Evolutionary conservation across 2,113 vertebrate species (phyloP).

Genomic region (Mus pahari): DNA sequence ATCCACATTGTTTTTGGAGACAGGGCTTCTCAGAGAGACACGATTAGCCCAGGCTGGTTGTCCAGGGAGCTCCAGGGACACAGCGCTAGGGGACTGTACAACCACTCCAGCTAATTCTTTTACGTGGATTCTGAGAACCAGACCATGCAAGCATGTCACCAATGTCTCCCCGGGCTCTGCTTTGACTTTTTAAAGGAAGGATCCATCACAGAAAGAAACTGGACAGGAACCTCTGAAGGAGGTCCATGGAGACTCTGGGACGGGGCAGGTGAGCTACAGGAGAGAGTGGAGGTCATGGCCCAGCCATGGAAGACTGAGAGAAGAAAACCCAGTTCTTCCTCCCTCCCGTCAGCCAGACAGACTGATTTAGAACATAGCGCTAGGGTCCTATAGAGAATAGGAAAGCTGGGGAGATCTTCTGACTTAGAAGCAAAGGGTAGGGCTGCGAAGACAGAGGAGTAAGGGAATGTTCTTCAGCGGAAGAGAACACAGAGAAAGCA

Average conservation of each 20-base stretch:
- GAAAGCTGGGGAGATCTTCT: background rate
- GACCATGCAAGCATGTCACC: background rate
- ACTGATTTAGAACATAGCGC: too few species aligned
- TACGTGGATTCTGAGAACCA: background rate
- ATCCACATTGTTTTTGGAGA: background rate
- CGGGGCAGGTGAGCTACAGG: too few species aligned
- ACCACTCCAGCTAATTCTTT: background rate
- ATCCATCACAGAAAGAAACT: accelerated
- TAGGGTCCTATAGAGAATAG: background rate
- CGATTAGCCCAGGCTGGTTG: background rate
- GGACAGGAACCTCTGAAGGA: background rate
- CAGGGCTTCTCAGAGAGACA: background rate
- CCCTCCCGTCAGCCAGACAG: too few species aligned
- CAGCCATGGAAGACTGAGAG: background rate
- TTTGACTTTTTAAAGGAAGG: background rate
- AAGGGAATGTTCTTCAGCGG: background rate
- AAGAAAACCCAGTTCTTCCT: background rate
- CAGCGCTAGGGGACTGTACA: background rate
- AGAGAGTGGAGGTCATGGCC: too few species aligned
- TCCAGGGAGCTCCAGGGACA: background rate
- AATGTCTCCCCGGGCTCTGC: background rate
- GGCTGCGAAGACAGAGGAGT: background rate
- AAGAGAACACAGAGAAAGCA: accelerated
- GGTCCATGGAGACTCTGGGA: background rate
- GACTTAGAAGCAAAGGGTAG: background rate